Conservation (phyloP, 2,888 invertebrate genomes). For the Morinoia aosen region DNA sequence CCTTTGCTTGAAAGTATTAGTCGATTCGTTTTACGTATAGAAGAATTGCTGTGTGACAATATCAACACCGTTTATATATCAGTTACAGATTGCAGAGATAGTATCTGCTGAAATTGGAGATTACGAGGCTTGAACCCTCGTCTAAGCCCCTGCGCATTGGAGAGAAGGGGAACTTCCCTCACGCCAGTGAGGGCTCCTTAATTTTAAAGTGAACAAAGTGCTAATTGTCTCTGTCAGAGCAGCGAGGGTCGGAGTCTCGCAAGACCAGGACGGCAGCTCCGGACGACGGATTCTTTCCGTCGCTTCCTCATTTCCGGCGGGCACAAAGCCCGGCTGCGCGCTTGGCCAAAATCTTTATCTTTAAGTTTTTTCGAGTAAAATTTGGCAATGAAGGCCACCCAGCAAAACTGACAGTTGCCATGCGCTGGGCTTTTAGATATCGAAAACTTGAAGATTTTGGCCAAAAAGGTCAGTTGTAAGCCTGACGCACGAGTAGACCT, state of each 20-base stretch:
- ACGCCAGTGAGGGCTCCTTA: background rate
- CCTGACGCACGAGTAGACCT: no score
- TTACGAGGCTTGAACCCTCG: background rate
- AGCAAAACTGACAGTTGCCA: no score
- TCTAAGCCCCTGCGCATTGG: background rate
- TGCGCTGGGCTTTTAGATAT: no score
- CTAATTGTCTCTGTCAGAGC: slow-evolving; percentile 37
- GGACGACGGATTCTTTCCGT: background rate
- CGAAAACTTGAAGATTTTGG: no score
- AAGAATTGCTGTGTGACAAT: background rate
- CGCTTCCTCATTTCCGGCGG: background rate
- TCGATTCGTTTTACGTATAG: background rate
- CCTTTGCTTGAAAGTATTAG: background rate
- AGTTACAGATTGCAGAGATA: background rate
- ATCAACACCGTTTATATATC: background rate
- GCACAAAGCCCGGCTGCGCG: background rate
- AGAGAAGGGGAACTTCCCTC: background rate
- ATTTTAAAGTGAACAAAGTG: slow-evolving; percentile 46
- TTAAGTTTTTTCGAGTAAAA: no score
- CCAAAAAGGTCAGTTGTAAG: no score
- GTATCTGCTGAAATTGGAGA: background rate
- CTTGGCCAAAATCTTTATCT: background rate
- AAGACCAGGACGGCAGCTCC: background rate
- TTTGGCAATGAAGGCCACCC: no score
- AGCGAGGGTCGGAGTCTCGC: background rate